Base-by-base conservation (phyloP, 53 echinoderm and acorn worm genomes). In the Echinarachnius parma region DNA sequence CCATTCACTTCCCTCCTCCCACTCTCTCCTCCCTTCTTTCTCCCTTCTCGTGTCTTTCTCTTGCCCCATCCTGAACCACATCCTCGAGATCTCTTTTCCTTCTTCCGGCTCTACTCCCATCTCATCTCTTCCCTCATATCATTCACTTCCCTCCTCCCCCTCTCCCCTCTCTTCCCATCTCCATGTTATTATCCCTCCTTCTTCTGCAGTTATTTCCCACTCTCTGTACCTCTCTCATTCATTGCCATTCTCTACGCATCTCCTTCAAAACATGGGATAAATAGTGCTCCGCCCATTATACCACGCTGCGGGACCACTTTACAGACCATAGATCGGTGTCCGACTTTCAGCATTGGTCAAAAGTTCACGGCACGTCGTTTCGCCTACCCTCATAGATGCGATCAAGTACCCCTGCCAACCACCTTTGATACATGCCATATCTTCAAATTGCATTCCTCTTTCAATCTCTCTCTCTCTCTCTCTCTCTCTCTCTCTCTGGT, bases 401-500 rank as follows among this genome's bases (percentile, higher is more conserved):
- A n/a, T n/a, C n/a, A n/a, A n/a, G n/a, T n/a, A n/a, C n/a, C n/a
- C n/a, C n/a, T n/a, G n/a, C n/a, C n/a, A n/a, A n/a, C n/a, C n/a
- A n/a, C n/a, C n/a, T n/a, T n/a, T n/a, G n/a, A n/a, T n/a, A n/a
- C n/a, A n/a, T n/a, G n/a, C n/a, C n/a, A n/a, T n/a, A n/a, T n/a
- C n/a, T n/a, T n/a, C n/a, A n/a, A n/a, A n/a, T n/a, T n/a, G n/a
- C n/a, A n/a, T n/a, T n/a, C 3, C 11, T 59, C 59, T 59, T 11
- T 29, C 31, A 9, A 9, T 59, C 59, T 31, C 18, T 30, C 59
- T 59, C 18, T 59, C 59, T 30, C 13, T 59, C 59, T 59, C 10
- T 50, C 16, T 50, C 14, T 50, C 4, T 50, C 52, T 16, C 4
- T 50, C 52, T 50, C 4, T 39, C 24, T 7, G 21, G n/a, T 45